Base-by-base conservation (phyloP, 2,113 vertebrate genomes). In the Pterocles burchelli region DNA sequence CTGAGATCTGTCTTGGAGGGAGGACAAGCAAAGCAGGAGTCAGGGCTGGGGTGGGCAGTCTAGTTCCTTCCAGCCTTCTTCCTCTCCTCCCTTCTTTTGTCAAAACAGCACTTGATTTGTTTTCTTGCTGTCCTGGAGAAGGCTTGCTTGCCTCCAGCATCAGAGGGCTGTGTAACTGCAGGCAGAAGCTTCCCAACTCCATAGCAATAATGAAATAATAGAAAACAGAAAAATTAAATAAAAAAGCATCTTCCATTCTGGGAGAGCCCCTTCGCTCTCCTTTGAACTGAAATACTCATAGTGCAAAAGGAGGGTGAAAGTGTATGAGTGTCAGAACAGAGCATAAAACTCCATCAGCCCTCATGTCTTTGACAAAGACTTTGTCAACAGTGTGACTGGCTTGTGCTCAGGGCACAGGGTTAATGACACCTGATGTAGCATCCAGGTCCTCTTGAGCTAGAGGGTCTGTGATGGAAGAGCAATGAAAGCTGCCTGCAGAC, bases 131-230 rank as follows among this genome's bases (percentile, higher is more conserved):
- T 84, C 73, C 49, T 78, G 67, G 68, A 79, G 52, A 86, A 82
- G 78, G 10, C 67, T 91, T 62, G 3, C 58, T 88, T 94, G 46
- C 43, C 26, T 87, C 11, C 38, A 81, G 86, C 94, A 96, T 88
- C 57, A 66, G 79, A 93, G 75, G 66, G n/a, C 74, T 84, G 67
- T 76, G 20, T 89, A 93, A 94, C 46, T 9, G 17, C 65, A 68
- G 51, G 25, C 82, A 83, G 85, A 93, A 79, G 43, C 84, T 86
- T 87, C 78, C 81, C 78, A 90, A 94, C 78, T 89, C 68, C 54
- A 48, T 73, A 90, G 74, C 67, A 90, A 7, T 75, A 95, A 68
- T 9, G 19, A 70, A 66, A 91, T 62, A 89, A 84, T 3, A 45
- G 43, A 65, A 71, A 88, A 74, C 24, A 24, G 28, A 86, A 92